Evolutionary conservation across 2,113 vertebrate species (phyloP), one percentile per base, ranked within the genome.

Genomic region (Heterotis niloticus): DNA sequence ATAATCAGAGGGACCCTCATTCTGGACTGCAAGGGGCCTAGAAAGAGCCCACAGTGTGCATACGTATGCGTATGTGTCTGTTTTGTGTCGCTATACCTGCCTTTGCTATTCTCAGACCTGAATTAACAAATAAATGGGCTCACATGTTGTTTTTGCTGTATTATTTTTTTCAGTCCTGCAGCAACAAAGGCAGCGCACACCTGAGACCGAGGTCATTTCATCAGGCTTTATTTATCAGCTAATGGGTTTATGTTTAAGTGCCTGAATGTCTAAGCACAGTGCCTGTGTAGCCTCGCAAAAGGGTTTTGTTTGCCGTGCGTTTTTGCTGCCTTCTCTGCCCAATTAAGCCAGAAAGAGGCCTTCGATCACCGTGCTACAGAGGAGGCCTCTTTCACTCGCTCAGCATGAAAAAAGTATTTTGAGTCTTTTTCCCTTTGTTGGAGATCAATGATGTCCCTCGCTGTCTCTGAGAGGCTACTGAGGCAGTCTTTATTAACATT

Each of bases 161-260:
- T 66, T 29, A 28, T 66, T 24, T 66, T 66, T 66, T 66, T 23
- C 54, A 66, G 2, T 18, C 11, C 70, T 23, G 44, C 57, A 20
- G 62, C 73, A 44, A 51, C 23, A 13, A 78, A n/a, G 20, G 4
- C 34, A 76, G 57, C 59, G 60, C 51, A 34, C 16, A 69, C 14
- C 11, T 18, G 57, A 52, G 44, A 44, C 18, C 28, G 29, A 79
- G 65, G 68, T 51, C 10, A 17, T 64, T 75, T 65, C 26, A 44
- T 18, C 54, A 65, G 78, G 64, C 64, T 78, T 80, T 81, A 76
- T 70, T 83, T 57, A 78, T 70, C 20, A 67, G 16, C 56, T 78
- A 69, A 62, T 54, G 73, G n/a, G 23, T 76, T 71, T 70, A 26
- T 56, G 28, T 52, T 7, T 24, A 34, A 57, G 44, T 23, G 29